Evolutionary conservation across 2,797 vertebrate species (phyloP), one percentile per base, ranked within the genome.

Genomic region (Pristis pectinata): DNA sequence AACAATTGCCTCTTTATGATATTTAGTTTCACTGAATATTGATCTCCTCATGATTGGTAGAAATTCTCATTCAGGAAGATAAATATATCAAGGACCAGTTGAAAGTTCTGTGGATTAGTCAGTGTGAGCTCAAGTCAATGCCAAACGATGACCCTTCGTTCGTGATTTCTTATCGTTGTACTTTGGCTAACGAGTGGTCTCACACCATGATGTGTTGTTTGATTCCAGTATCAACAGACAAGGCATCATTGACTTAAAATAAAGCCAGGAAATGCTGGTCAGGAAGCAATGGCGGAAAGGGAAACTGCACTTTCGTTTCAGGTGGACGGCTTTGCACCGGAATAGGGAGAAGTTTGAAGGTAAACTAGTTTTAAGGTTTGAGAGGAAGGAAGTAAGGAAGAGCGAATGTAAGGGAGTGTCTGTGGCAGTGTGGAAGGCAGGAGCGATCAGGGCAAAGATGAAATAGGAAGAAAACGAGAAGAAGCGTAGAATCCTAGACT

Each of bases 111-210:
- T 34, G 24, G 82, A 85, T 85, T 30, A 10, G 22, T 53, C 7
- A 9, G 10, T 85, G 49, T 56, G 27, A 30, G 10, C 3, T 30
- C 53, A 85, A 85, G 56, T 53, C 82, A 85, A 85, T 85, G 49
- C 27, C 11, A 85, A 85, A 56, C 85, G 82, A 85, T 85, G 53
- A 85, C 79, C 80, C 79, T 44, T 80, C 79, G 80, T 80, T 80
- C 41, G 19, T 44, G 79, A 80, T 44, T 80, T 44, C 79, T 44
- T 80, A 80, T 77, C 79, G 80, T 44, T 24, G 49, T 15, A 13
- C 24, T 56, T 15, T 53, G 53, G 53, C 30, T 10, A 56, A 85
- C 24, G 27, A 34, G 44, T 11, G 34, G 49, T 53, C 44, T 5
- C 1, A 7, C 49, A 34, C 10, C 44, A 11, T 30, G 53, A 85